Base-by-base conservation (phyloP, 2,797 vertebrate species). In the Sternarchorhynchus goeldii region DNA sequence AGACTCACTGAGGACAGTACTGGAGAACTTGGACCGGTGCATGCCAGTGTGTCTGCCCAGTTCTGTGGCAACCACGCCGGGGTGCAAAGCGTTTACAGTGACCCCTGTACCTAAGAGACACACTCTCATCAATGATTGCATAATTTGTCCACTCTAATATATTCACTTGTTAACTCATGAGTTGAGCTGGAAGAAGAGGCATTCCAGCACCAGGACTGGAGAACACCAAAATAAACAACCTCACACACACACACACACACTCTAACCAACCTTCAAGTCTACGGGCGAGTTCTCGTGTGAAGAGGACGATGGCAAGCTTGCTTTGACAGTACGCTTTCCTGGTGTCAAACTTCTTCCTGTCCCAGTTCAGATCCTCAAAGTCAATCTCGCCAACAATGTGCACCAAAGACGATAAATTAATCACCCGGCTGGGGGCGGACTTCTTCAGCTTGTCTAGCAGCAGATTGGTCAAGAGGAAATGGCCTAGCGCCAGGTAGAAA, bases 241-340 rank as follows among this genome's bases (percentile, higher is more conserved):
- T 12, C 45, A 76, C 77, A 77, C 31, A 81, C 18, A 78, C 59
- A 80, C 5, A 73, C 41, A 79, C 81, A 76, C 73, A 84, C 55
- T n/a, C n/a, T n/a, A n/a, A 86, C 31, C 60, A 56, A 82, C 95
- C 95, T 86, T 94, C 87, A 75, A 96, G 92, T 75, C 88, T 89
- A 82, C 87, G 92, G 83, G 94, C 93, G 60, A 96, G 91, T 85
- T 96, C 95, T 87, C 88, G 92, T 77, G 94, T 95, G 86, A 95
- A 96, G 82, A 96, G 89, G 80, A 96, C 85, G 2, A 93, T 83
- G 62, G 95, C 95, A 67, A 96, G 93, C 89, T 96, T 96, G 90
- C 95, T 96, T 88, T 96, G 95, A 89, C 95, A 95, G 87, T 96
- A 96, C 70, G 95, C 95, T 34, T 88, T 92, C 85, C 94, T 96